Evolutionary conservation across 2,888 invertebrate genomes (phyloP).

Genomic region (Gymnocheta viridis): DNA sequence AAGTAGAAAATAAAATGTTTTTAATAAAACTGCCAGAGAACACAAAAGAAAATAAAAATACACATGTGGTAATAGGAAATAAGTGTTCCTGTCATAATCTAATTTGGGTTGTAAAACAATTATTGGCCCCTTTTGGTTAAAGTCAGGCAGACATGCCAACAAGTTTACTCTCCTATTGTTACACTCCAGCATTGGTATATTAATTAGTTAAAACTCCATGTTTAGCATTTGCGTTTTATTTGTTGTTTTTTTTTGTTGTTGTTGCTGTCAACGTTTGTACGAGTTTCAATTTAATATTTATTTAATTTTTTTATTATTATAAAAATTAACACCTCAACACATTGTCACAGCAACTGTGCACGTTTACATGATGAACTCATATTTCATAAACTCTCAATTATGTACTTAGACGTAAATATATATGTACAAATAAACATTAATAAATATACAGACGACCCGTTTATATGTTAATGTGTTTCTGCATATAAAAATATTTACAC

Average conservation of each 20-base stretch:
- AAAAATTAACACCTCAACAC: constrained; percentile 67
- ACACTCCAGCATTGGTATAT: background rate
- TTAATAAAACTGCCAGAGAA: constrained; percentile 36
- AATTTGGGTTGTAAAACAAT: constrained; percentile 41
- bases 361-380: constrained; percentile 49
- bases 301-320: constrained; percentile 28
- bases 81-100: constrained; percentile 46
- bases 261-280: constrained; percentile 4
- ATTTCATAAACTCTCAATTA: constrained; percentile 33
- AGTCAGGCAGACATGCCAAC: background rate
- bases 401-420: constrained; percentile 1
- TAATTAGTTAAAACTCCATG: constrained; percentile 34
- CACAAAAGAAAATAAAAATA: constrained; percentile 13
- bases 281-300: constrained; percentile 36
- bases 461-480: background rate
- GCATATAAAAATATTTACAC: background rate
- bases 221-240: constrained; percentile 20
- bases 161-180: background rate
- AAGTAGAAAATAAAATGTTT: constrained; percentile 55
- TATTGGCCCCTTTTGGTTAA: constrained; percentile 52
- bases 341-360: constrained; percentile 49
- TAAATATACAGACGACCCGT: background rate
- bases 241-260: background rate
- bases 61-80: constrained; percentile 3
- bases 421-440: background rate